These are phyloP conservation scores for Chaunax sp. DNA, from an alignment of 2,797 vertebrate genomes.

Conservation along the genomic window DNA sequence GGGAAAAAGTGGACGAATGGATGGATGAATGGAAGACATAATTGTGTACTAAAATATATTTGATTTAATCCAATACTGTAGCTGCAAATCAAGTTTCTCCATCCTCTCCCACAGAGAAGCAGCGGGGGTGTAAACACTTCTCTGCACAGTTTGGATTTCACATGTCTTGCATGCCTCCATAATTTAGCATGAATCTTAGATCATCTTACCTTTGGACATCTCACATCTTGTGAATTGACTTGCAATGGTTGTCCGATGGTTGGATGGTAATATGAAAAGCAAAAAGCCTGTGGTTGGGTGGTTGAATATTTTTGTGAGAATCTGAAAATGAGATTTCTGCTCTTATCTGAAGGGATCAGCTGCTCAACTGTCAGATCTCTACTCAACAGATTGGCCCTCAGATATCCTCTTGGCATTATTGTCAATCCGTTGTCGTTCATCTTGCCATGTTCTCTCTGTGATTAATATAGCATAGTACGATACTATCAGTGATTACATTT, in stretches of 20 bases:
- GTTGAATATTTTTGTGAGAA: slow-evolving; percentile 50
- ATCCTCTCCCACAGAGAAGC: background rate
- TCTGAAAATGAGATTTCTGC: slow-evolving; percentile 60
- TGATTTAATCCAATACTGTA: slow-evolving; percentile 25
- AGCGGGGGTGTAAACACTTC: slow-evolving; percentile 23
- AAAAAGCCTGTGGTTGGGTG: slow-evolving; percentile 34
- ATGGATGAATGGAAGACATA: no score
- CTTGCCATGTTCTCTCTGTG: slow-evolving; percentile 36
- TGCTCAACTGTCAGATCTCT: slow-evolving; percentile 64
- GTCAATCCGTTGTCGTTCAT: slow-evolving; percentile 63
- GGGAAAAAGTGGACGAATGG: no score
- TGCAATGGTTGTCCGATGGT: slow-evolving; percentile 32
- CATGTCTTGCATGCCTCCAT: slow-evolving; percentile 28
- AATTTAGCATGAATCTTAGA: slow-evolving; percentile 55
- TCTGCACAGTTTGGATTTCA: slow-evolving; percentile 29
- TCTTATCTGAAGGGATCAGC: slow-evolving; percentile 72
- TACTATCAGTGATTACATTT: slow-evolving; percentile 16
- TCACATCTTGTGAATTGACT: slow-evolving; percentile 22
- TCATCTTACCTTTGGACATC: slow-evolving; percentile 39
- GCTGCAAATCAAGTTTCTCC: slow-evolving; percentile 34
- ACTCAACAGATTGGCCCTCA: slow-evolving; percentile 67
- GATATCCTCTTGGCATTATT: slow-evolving; percentile 61
- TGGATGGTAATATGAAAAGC: slow-evolving; percentile 32
- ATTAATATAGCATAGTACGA: slow-evolving; percentile 22
- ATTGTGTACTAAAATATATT: slow-evolving; percentile 17